Conservation (phyloP, 2,888 invertebrate genomes). For the Dermolepida albohirtum region DNA sequence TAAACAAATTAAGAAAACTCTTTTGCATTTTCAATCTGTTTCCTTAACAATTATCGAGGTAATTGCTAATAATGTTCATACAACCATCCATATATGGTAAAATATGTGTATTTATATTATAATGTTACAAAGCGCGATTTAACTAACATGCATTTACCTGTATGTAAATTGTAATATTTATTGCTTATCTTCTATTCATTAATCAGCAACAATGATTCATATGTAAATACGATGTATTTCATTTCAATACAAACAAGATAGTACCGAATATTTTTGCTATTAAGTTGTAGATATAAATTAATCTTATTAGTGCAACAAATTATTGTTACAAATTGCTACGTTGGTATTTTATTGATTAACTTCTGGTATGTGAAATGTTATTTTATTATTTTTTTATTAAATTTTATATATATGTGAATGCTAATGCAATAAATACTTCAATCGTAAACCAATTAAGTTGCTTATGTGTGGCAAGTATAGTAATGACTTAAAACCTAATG, state of each 20-base stretch:
- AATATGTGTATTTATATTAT: not conserved
- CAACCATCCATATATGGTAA: not conserved
- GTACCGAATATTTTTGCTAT: slow-evolving; percentile 34
- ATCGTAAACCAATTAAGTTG: too few relatives aligned
- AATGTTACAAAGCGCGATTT: not conserved
- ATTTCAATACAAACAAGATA: slow-evolving; percentile 37
- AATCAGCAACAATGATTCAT: slow-evolving; percentile 36
- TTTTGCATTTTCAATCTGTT: too few relatives aligned
- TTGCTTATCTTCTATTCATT: slow-evolving; percentile 31
- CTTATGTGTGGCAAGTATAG: too few relatives aligned
- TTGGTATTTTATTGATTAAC: slow-evolving; percentile 31
- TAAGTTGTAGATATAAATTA: slow-evolving; percentile 36
- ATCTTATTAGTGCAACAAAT: slow-evolving; percentile 31
- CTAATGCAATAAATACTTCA: not conserved
- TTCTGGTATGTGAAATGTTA: slow-evolving; percentile 18
- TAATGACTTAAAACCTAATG: too few relatives aligned
- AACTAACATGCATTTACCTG: not conserved
- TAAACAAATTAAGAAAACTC: not conserved
- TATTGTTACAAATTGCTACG: slow-evolving; percentile 19
- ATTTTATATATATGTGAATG: not conserved
- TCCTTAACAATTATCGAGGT: too few relatives aligned
- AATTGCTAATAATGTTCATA: too few relatives aligned
- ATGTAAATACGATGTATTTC: slow-evolving; percentile 32
- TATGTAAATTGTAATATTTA: slow-evolving; percentile 31
- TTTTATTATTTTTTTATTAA: slow-evolving; percentile 11